These are phyloP conservation scores for Drosophila prolongata DNA, from an alignment of 2,888 invertebrate species.

Conservation along the genomic window DNA sequence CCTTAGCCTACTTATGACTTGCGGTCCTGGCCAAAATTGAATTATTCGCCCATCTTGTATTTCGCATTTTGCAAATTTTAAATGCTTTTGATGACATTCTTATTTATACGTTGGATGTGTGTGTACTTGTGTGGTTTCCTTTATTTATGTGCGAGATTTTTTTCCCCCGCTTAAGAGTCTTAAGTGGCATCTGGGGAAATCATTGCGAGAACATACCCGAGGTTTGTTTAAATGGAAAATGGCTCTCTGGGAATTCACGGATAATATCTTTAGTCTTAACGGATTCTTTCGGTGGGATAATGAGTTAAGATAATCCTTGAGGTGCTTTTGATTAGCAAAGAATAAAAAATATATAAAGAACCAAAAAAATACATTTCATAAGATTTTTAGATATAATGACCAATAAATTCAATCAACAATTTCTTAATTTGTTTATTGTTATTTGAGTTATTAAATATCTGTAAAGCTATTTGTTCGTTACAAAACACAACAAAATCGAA, in stretches of 20 bases:
- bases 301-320: conserved; percentile 22
- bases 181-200: conserved; percentile 72
- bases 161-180: conserved; percentile 40
- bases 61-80: conserved; percentile 63
- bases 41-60: conserved; percentile 60
- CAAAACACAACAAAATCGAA: background rate
- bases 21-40: conserved; percentile 54
- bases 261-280: conserved; percentile 10
- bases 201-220: conserved; percentile 41
- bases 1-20: conserved; percentile 63
- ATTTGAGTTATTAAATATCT: background rate
- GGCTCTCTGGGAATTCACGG: conserved; percentile 25
- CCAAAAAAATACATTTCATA: too few species aligned
- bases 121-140: conserved; percentile 3
- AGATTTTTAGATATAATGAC: too few species aligned
- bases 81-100: conserved; percentile 77
- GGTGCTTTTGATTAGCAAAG: conserved; percentile 17
- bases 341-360: background rate
- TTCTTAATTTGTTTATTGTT: too few species aligned
- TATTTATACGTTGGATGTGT: conserved; percentile 41
- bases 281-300: conserved; percentile 20
- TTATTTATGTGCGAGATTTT: conserved; percentile 45
- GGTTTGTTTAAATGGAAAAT: conserved; percentile 36
- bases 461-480: background rate
- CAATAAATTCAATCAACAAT: too few species aligned